Conservation (phyloP, 2,888 invertebrate genomes). For the Athrips mouffetella region DNA sequence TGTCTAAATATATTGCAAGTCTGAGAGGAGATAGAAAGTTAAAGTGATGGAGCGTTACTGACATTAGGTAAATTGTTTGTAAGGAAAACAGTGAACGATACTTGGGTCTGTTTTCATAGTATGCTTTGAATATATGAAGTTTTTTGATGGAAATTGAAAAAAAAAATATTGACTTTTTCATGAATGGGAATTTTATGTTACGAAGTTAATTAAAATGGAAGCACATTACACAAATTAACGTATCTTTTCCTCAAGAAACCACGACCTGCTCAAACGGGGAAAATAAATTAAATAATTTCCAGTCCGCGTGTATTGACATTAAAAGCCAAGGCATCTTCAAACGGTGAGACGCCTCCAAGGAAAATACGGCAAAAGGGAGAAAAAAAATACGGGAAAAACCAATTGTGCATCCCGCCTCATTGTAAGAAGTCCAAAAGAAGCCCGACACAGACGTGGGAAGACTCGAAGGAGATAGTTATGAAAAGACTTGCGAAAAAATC, state of each 20-base stretch:
- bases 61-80: conserved; percentile 49
- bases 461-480: conserved; percentile 50
- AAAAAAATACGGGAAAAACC: conserved; percentile 41
- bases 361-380: conserved; percentile 31
- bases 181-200: no score
- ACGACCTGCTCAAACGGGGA: neutral
- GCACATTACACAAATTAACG: neutral
- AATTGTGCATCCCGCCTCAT: conserved; percentile 48
- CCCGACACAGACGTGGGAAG: conserved; percentile 44
- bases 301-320: conserved; percentile 25
- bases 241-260: neutral
- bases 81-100: conserved; percentile 38
- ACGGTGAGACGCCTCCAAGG: conserved; percentile 30
- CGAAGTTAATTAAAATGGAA: neutral
- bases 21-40: conserved; percentile 51
- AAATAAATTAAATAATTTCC: conserved; percentile 16
- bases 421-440: conserved; percentile 45
- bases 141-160: no score
- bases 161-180: no score
- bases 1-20: conserved; percentile 44
- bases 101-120: conserved; percentile 14
- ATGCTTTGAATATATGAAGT: neutral
- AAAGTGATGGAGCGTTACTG: conserved; percentile 57
- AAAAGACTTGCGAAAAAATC: conserved; percentile 47
- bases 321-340: conserved; percentile 33